phyloP scores from a whole-genome alignment of 1,140 invertebrate genomes.

The Drosophila parvula region DNA sequence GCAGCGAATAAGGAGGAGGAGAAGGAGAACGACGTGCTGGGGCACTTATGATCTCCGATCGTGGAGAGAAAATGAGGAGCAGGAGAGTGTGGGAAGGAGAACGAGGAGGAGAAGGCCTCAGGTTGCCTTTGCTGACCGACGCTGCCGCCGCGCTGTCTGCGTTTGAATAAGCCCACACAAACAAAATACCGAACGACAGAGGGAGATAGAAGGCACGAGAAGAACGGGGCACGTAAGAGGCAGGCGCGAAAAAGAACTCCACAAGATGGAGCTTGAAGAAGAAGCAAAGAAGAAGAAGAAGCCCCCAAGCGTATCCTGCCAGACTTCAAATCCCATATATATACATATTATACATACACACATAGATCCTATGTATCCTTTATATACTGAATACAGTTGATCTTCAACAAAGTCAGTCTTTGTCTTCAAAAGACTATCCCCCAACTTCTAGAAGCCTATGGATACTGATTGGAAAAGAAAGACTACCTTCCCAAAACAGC shows the following conservation, averaged over 20 bases:
- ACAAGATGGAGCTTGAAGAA: constrained; percentile 23
- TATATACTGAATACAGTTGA: neutral
- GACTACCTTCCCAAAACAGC: no score
- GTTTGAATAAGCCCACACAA: constrained; percentile 77
- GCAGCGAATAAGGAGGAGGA: constrained; percentile 16
- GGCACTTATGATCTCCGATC: constrained; percentile 54
- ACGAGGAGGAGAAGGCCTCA: constrained; percentile 20
- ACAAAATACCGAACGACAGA: constrained; percentile 18
- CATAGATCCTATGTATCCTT: constrained; percentile 1
- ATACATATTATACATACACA: neutral
- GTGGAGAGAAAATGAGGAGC: neutral
- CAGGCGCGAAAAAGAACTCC: constrained; percentile 10
- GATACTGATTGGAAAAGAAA: neutral
- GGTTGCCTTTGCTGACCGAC: constrained; percentile 39
- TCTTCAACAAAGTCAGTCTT: neutral
- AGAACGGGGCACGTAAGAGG: neutral
- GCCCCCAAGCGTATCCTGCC: constrained; percentile 10
- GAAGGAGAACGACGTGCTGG: constrained; percentile 45
- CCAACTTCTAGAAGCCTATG: neutral
- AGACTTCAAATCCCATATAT: neutral
- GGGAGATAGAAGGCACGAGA: constrained; percentile 3
- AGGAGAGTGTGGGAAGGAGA: neutral
- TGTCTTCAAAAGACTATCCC: neutral
- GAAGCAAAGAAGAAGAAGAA: constrained; percentile 1
- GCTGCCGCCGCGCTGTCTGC: constrained; percentile 78